A percentile compares a stretch with the other conserved stretches of the same genome.
Evolutionary conservation across 2,888 invertebrate species (phyloP).

Genomic region (Drosophila yooni): DNA sequence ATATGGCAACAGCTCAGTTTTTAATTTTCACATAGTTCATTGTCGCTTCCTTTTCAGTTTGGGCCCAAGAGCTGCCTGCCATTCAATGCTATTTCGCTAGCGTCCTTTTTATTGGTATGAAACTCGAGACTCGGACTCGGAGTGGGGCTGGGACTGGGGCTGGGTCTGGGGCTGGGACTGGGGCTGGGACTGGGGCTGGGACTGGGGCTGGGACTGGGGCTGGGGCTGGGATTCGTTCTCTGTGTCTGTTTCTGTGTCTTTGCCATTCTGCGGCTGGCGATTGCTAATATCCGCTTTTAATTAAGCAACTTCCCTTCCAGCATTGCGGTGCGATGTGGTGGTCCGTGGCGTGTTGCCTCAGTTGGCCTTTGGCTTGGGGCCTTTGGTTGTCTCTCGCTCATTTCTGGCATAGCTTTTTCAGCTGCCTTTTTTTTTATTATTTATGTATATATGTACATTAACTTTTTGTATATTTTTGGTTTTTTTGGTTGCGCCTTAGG

Average conservation of each 20-base stretch:
- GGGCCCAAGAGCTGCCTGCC: slow-evolving; percentile 31
- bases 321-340: slow-evolving; percentile 59
- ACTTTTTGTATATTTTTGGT: slow-evolving; percentile 8
- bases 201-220: background rate
- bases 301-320: slow-evolving; percentile 79
- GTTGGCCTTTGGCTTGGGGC: slow-evolving; percentile 32
- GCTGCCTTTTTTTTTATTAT: slow-evolving; percentile 33
- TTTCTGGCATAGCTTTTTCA: slow-evolving; percentile 43
- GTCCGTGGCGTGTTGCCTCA: slow-evolving; percentile 7
- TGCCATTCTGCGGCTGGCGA: slow-evolving; percentile 69
- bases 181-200: background rate
- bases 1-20: slow-evolving; percentile 36
- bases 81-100: slow-evolving; percentile 53
- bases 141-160: background rate
- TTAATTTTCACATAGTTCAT: slow-evolving; percentile 75
- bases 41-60: slow-evolving; percentile 57
- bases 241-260: slow-evolving; percentile 10
- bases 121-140: slow-evolving; percentile 18
- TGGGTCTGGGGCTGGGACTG: background rate
- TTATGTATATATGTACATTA: slow-evolving; percentile 26
- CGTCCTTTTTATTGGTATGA: slow-evolving; percentile 71
- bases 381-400: slow-evolving; percentile 4
- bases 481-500: slow-evolving; percentile 35
- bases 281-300: slow-evolving; percentile 83
- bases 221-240: background rate